phyloP scores from a whole-genome alignment of 2,888 invertebrate species.

The Lithophane socia region DNA sequence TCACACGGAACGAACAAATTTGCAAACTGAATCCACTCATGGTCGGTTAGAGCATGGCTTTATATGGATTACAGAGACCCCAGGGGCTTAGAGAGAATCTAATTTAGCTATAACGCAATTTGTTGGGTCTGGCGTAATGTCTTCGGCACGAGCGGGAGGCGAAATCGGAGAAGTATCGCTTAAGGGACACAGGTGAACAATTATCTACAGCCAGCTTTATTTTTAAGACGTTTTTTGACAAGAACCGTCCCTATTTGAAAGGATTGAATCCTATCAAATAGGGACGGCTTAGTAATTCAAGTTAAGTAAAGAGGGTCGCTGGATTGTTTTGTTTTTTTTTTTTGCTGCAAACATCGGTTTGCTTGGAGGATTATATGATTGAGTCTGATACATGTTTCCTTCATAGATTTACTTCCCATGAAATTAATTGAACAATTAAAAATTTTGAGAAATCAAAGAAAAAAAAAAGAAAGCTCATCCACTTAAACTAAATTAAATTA shows the following conservation, averaged over 20 bases:
- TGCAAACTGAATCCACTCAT: conserved; percentile 68
- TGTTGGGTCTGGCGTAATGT: conserved; percentile 71
- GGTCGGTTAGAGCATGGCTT: conserved; percentile 70
- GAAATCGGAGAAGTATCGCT: conserved; percentile 55
- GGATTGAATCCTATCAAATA: conserved; percentile 19
- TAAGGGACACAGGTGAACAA: conserved; percentile 69
- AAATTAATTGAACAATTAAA: neutral
- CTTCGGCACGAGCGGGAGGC: conserved; percentile 53
- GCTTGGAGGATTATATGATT: neutral
- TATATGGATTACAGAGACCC: conserved; percentile 71
- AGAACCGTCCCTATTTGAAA: conserved; percentile 28
- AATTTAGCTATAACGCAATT: conserved; percentile 83
- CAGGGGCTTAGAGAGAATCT: conserved; percentile 76
- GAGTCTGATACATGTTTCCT: neutral
- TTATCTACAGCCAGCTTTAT: conserved; percentile 58
- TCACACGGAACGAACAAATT: conserved; percentile 61
- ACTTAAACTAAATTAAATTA: neutral
- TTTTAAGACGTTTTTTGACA: conserved; percentile 44
- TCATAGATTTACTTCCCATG: neutral
- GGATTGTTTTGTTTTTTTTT: conserved; percentile 31
- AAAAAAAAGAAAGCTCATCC: neutral
- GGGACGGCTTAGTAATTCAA: conserved; percentile 39
- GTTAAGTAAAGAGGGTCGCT: conserved; percentile 18
- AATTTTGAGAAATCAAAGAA: neutral
- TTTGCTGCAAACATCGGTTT: neutral